Base-by-base conservation (phyloP, 2,888 invertebrate genomes). In the Nezara viridula region DNA sequence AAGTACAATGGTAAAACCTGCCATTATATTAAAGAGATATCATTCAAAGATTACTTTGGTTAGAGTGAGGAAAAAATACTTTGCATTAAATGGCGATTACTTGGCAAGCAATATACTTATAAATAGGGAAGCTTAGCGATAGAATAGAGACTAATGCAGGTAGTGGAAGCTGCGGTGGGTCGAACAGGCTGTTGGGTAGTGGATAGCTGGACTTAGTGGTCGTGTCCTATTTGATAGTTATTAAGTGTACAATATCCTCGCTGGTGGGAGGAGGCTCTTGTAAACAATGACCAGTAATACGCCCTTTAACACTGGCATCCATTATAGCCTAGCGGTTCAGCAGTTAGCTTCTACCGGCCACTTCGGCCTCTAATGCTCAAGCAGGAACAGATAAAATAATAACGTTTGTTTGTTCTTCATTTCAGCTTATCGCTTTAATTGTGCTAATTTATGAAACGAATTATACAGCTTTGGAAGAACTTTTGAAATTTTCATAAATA, bases 241-340 rank as follows among this genome's bases (percentile, higher is more conserved):
- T 81, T 81, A 81, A 81, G 81, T 81, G 81, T 81, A 81, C 81
- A 81, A 40, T 81, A 81, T 81, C 81, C 81, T 44, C 44, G 44
- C 24, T 14, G 44, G 24, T n/a, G 40, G 21, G 77, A 40, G 77
- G 7, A 24, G 73, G n/a, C 81, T 21, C 81, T 81, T 81, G 81
- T 81, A 81, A 81, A 81, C 81, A 81, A 81, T 81, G 81, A 44
- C 81, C 81, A 47, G 81, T 81, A 81, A 81, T 81, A 81, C 81
- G 44, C 10, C 81, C 81, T 81, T 44, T n/a, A 44, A 81, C 44
- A 81, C 81, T n/a, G 44, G 44, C 44, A 47, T 47, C 81, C 44
- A 81, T 47, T 81, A 81, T 44, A 40, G 12, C 1, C 1, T 24
- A 44, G 40, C 81, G 44, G 81, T 37, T n/a, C 21, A 40, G 40